Base-by-base conservation (phyloP, 1,140 invertebrate species). In the Drosophila funebris region DNA sequence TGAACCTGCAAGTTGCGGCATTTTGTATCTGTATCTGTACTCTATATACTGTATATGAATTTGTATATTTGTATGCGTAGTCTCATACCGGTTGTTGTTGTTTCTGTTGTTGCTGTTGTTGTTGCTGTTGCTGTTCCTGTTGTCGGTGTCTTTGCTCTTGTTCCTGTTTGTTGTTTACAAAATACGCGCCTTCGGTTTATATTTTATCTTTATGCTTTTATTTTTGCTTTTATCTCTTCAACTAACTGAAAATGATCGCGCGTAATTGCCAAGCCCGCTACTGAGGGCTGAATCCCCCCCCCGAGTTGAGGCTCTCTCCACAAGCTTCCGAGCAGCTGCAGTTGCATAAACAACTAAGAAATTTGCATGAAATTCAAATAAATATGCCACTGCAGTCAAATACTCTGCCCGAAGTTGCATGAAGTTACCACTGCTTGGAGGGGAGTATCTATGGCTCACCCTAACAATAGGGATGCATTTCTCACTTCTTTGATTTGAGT, bases 291-390 rank as follows among this genome's bases (percentile, higher is more conserved):
- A 53, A 68, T 27, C 11, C 31, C 14, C 27, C 27, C 11, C 31
- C 14, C 27, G 3, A 13, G 11, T 13, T 36, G 1, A 14, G 18
- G 4, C 16, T 27, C 4, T 27, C 4, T 5, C 24, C 24, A 27
- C 22, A 14, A 13, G 36, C 31, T 20, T 37, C 44, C 41, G 48
- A 53, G 56, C 54, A 58, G 54, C 29, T 60, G 43, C 78, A 82
- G 46, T 80, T 75, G 63, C 66, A 68, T 66, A 52, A 44, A 9
- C 60, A 68, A 52, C 53, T 56, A 56, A 24, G 18, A 60, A 89
- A 89, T 89, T 89, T 84, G 85, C 84, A 89, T 89, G 76, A 89
- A 89, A 81, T 78, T 81, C 84, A 67, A 84, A 89, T 89, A 89
- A 89, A 89, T 84, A 89, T 84, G 84, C 71, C 84, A 89, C 61